A percentile compares a stretch with the other conserved stretches of the same genome.
phyloP scores from a whole-genome alignment of 2,113 vertebrate species.

The Toxotes chatareus region DNA sequence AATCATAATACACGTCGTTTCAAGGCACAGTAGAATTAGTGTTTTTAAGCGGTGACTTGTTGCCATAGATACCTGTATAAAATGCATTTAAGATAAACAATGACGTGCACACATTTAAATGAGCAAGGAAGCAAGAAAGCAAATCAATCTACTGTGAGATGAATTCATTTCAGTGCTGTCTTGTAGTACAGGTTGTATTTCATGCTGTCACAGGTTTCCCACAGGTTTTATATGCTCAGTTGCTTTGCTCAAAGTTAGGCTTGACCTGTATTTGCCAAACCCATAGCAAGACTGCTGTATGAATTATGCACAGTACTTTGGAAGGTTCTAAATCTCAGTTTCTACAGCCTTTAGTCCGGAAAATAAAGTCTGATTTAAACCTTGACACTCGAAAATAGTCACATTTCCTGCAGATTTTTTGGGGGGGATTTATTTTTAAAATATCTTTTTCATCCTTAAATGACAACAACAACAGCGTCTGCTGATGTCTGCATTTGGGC shows the following conservation, averaged over 20 bases:
- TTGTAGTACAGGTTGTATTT: conserved; percentile 17
- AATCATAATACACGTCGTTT: too few species aligned
- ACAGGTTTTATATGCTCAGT: conserved; percentile 9
- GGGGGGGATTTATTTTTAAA: conserved; percentile 10
- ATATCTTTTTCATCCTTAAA: conserved; percentile 33
- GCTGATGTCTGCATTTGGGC: conserved; percentile 51
- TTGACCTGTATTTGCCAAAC: conserved; percentile 46
- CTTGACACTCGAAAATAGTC: neutral
- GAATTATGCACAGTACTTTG: conserved; percentile 54
- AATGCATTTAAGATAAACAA: neutral
- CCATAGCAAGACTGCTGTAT: conserved; percentile 39
- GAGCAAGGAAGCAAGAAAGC: conserved; percentile 25
- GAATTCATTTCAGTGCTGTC: conserved; percentile 31
- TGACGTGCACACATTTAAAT: conserved; percentile 25
- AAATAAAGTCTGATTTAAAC: conserved; percentile 34
- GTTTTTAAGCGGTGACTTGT: neutral
- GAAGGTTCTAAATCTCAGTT: conserved; percentile 9
- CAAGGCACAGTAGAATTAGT: neutral
- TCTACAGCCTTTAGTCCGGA: conserved; percentile 9
- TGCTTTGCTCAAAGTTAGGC: conserved; percentile 26
- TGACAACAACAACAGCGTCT: neutral
- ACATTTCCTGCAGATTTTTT: conserved; percentile 15
- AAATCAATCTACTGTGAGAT: conserved; percentile 42
- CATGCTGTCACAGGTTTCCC: conserved; percentile 22
- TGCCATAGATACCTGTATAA: neutral